Evolutionary conservation across 2,888 invertebrate genomes (phyloP).

Genomic region (Polydrusus pterygomalis): DNA sequence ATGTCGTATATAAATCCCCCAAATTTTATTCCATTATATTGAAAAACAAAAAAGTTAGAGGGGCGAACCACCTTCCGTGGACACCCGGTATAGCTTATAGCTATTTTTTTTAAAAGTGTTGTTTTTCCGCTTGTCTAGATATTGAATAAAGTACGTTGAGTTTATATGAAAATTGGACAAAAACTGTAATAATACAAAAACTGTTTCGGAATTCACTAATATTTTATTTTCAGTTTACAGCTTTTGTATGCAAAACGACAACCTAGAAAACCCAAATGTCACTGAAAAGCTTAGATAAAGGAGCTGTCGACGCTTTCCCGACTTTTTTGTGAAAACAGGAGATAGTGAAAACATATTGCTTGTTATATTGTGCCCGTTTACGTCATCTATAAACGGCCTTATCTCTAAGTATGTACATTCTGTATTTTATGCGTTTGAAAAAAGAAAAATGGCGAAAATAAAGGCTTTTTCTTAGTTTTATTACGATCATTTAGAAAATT

Average conservation of each 20-base stretch:
- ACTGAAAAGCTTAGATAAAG: constrained; percentile 40
- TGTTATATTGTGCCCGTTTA: constrained; percentile 38
- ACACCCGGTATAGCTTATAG: too few relatives aligned
- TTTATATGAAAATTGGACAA: not conserved
- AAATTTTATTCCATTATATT: too few relatives aligned
- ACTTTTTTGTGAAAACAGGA: constrained; percentile 28
- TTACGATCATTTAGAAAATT: constrained; percentile 2
- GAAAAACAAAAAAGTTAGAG: too few relatives aligned
- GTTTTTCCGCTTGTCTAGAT: too few relatives aligned
- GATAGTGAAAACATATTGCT: constrained; percentile 49
- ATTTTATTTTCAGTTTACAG: constrained; percentile 18
- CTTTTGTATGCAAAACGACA: constrained; percentile 23
- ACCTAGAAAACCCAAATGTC: constrained; percentile 20
- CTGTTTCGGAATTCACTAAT: not conserved
- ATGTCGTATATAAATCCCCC: too few relatives aligned
- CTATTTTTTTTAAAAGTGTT: too few relatives aligned
- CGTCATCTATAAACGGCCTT: constrained; percentile 42
- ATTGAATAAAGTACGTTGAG: too few relatives aligned
- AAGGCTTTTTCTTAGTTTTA: constrained; percentile 3
- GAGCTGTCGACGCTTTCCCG: constrained; percentile 38
- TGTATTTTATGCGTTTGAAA: constrained; percentile 24
- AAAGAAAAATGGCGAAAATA: constrained; percentile 23
- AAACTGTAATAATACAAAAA: not conserved
- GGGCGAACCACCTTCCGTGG: too few relatives aligned
- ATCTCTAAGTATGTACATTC: constrained; percentile 38